Evolutionary conservation across 2,113 vertebrate species (phyloP), one percentile per base, ranked within the genome.

Genomic region (Nannobrachium achirus): DNA sequence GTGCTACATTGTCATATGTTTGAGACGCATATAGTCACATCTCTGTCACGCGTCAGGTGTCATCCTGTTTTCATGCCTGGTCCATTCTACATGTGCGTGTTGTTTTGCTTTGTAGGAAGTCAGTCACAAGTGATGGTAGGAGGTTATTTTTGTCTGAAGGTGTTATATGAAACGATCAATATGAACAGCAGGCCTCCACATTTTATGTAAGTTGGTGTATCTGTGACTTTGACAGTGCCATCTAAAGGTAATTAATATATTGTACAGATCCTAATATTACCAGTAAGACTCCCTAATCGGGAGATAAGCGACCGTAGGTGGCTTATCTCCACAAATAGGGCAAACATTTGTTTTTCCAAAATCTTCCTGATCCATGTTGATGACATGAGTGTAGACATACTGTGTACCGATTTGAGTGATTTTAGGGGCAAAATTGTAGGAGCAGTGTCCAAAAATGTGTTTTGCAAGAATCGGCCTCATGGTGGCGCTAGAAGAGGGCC

Each of bases 31-130:
- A 33, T 33, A 13, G 19, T 42, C 20, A 72, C 3, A 16, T 77
- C 40, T 78, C 74, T 66, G 73, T 75, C 61, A 77, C 53, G 71
- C 39, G 75, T 83, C 93, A 93, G 92, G 89, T 93, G 91, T 88
- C 87, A 78, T 92, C 88, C 90, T 82, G 92, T 92, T 92, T 93
- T 87, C 82, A 82, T 69, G 59, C 63, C 61, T 44, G 14, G 73
- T 73, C 70, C 56, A 40, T 55, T 75, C 71, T 40, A 70, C 59
- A 58, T 85, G 51, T 65, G 42, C 18, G 57, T 63, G 82, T 88
- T 87, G 86, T 90, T 81, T 80, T 57, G 49, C 75, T 71, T 40
- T 55, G 15, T 69, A 71, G 86, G 84, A 92, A 84, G 75, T 70
- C 66, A 52, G 56, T 49, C 69, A 51, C 19, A 58, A 68, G 64